Evolutionary conservation across 2,797 vertebrate species (phyloP).

Genomic region (Acipenser oxyrinchus): DNA sequence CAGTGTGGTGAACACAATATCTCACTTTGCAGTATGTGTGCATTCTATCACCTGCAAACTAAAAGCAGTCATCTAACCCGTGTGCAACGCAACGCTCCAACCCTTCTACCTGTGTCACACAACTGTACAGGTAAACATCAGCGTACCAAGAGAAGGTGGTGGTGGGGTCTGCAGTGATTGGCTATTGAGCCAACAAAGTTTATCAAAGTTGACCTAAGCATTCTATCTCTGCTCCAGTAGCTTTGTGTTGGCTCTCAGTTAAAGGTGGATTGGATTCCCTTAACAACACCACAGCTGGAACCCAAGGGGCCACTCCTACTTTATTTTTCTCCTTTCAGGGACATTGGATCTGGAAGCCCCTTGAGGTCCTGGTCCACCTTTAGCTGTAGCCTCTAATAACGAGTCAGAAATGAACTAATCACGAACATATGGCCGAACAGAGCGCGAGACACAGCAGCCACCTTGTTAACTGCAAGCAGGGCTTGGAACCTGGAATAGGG

Average conservation of each 20-base stretch:
- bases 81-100: too few relatives aligned
- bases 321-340: not conserved
- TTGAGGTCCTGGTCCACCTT: constrained; percentile 40
- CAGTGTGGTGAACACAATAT: too few relatives aligned
- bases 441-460: constrained; percentile 42
- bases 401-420: constrained; percentile 63
- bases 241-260: constrained; percentile 77
- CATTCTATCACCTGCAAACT: too few relatives aligned
- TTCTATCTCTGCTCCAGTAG: constrained; percentile 50
- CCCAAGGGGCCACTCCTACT: constrained; percentile 44
- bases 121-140: constrained; percentile 9
- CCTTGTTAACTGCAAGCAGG: constrained; percentile 55
- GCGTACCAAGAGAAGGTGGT: constrained; percentile 12
- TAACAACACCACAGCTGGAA: constrained; percentile 67
- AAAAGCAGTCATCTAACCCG: too few relatives aligned
- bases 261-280: constrained; percentile 64
- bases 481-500: constrained; percentile 50
- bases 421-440: constrained; percentile 65
- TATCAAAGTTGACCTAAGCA: constrained; percentile 40
- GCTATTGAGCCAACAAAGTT: constrained; percentile 7
- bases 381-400: constrained; percentile 47
- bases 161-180: constrained; percentile 8
- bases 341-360: constrained; percentile 46
- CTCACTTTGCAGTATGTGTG: too few relatives aligned
- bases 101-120: constrained; percentile 21